phyloP scores from a whole-genome alignment of 2,113 vertebrate species.

The Bothrops jararaca region DNA sequence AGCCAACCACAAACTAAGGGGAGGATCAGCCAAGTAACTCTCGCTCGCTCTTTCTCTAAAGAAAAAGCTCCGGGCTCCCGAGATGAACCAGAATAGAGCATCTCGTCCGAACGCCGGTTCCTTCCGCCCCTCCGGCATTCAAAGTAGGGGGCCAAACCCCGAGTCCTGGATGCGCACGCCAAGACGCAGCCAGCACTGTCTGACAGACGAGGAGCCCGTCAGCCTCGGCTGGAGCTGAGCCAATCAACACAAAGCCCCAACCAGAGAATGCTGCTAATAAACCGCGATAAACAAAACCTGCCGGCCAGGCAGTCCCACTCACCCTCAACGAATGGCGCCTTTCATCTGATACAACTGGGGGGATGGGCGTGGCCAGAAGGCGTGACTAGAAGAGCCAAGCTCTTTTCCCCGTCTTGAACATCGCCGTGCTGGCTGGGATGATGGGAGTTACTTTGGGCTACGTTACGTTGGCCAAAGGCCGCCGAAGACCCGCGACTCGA shows the following conservation, averaged over 20 bases:
- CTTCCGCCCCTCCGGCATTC: not conserved
- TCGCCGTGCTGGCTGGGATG: not conserved
- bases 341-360: not conserved
- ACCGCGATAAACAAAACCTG: not conserved
- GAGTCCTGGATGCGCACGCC: not conserved
- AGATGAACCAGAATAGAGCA: not conserved
- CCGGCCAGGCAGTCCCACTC: not conserved
- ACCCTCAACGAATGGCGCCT: not conserved
- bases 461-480: not conserved
- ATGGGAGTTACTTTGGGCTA: not conserved
- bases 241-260: not conserved
- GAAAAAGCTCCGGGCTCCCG: not conserved
- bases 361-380: not conserved
- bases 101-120: not conserved
- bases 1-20: not conserved
- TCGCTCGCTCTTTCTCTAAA: not conserved
- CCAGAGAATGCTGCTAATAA: not conserved
- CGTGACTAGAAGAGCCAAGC: not conserved
- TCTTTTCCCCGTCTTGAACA: not conserved
- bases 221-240: not conserved
- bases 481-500: not conserved
- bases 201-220: not conserved
- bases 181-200: not conserved
- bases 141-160: not conserved
- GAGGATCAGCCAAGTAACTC: not conserved